A percentile compares a stretch with the other conserved stretches of the same genome.
Evolutionary conservation across 1,140 invertebrate species (phyloP).

Genomic region (Caenorhabditis briggsae): DNA sequence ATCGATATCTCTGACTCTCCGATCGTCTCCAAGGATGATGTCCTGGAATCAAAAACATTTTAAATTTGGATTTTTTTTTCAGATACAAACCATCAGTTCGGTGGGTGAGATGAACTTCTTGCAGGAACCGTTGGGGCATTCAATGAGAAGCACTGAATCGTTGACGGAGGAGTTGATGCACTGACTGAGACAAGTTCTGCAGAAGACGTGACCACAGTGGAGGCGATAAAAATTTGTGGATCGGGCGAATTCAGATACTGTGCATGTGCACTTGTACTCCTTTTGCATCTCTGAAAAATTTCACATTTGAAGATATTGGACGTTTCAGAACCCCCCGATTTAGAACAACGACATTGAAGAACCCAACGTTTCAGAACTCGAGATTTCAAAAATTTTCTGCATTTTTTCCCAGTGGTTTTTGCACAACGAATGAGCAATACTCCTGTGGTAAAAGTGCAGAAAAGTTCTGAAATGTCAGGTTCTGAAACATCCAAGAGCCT

Average conservation of each 20-base stretch:
- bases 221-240: neutral
- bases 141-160: neutral
- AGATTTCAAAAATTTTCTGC: too few species aligned
- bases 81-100: neutral
- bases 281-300: too few species aligned
- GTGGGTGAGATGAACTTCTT: neutral
- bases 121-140: neutral
- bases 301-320: too few species aligned
- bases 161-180: neutral
- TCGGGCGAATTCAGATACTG: neutral
- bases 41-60: neutral
- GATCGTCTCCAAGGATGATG: neutral
- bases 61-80: neutral
- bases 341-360: too few species aligned
- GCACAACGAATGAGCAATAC: too few species aligned
- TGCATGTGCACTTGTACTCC: neutral
- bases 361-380: too few species aligned
- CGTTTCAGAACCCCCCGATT: too few species aligned
- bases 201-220: conserved; percentile 6
- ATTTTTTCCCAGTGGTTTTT: too few species aligned
- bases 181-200: neutral
- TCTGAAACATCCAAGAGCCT: too few species aligned
- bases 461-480: too few species aligned
- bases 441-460: too few species aligned
- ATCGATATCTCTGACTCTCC: neutral